A percentile compares a stretch with the other conserved stretches of the same genome.
phyloP scores from a whole-genome alignment of 2,797 vertebrate species.

The Pagetopsis macropterus region DNA sequence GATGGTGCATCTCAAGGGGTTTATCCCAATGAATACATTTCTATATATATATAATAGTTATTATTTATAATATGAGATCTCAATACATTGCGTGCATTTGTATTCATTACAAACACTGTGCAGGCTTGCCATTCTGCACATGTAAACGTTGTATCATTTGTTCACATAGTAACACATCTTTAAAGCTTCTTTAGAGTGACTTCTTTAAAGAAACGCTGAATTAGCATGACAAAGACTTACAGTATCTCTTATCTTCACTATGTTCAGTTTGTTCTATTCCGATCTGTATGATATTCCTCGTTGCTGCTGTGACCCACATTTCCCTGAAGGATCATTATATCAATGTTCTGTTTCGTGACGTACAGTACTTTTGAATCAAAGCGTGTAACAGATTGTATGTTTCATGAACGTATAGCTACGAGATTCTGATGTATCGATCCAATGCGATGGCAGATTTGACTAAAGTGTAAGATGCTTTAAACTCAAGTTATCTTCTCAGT shows the following conservation, averaged over 20 bases:
- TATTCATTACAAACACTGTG: background rate
- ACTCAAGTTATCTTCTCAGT: background rate
- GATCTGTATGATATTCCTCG: slow-evolving; percentile 24
- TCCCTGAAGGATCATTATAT: slow-evolving; percentile 50
- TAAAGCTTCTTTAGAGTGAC: background rate
- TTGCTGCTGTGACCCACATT: slow-evolving; percentile 39
- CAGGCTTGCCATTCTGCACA: background rate
- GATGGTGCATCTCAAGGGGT: too few relatives aligned
- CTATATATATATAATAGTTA: background rate
- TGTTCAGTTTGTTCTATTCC: slow-evolving; percentile 42
- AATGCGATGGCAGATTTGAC: background rate
- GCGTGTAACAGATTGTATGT: slow-evolving; percentile 14
- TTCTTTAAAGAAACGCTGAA: background rate
- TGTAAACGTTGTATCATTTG: slow-evolving; percentile 48
- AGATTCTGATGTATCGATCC: background rate
- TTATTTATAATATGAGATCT: background rate
- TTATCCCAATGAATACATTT: too few relatives aligned
- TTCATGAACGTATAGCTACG: background rate
- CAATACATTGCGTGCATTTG: background rate
- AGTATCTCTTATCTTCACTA: slow-evolving; percentile 34
- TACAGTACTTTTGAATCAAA: slow-evolving; percentile 35
- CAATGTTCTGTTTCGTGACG: slow-evolving; percentile 37
- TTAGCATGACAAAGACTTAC: slow-evolving; percentile 53
- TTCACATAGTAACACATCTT: slow-evolving; percentile 25
- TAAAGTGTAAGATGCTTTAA: background rate